Evolutionary conservation across 2,888 invertebrate genomes (phyloP).

Genomic region (Eulithis testata): DNA sequence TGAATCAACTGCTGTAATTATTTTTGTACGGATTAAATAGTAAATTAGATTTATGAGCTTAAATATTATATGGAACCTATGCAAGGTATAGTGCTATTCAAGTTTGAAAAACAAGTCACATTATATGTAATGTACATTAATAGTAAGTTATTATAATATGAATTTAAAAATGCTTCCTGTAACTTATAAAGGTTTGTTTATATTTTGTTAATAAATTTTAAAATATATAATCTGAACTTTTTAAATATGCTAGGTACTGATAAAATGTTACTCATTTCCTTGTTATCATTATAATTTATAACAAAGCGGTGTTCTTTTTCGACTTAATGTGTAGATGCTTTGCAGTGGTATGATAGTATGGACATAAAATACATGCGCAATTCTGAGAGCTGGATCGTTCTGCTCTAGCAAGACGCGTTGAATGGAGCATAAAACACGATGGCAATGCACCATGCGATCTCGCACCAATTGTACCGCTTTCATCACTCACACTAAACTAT

Average conservation of each 20-base stretch:
- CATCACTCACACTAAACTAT: slow-evolving; percentile 44
- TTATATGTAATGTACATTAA: no score
- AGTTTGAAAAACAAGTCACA: no score
- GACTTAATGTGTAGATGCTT: slow-evolving; percentile 10
- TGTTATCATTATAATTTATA: no score
- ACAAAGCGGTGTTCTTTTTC: no score
- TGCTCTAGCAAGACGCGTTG: slow-evolving; percentile 46
- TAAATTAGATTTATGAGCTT: no score
- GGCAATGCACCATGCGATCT: slow-evolving; percentile 49
- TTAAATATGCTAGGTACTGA: not conserved
- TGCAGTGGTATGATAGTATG: slow-evolving; percentile 44
- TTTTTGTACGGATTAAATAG: no score
- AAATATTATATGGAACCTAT: no score
- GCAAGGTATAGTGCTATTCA: no score
- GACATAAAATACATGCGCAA: slow-evolving; percentile 44
- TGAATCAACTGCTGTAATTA: no score
- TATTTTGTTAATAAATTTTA: slow-evolving; percentile 3
- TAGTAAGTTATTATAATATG: not conserved
- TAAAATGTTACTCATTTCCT: no score
- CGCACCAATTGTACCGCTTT: slow-evolving; percentile 51
- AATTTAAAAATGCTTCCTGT: not conserved
- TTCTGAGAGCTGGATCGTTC: slow-evolving; percentile 45
- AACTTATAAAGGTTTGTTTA: not conserved
- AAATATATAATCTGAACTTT: not conserved
- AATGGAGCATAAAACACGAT: slow-evolving; percentile 44